Percentiles rank a stretch among this genome's conserved stretches.
Evolutionary conservation across 2,888 invertebrate species (phyloP).

Genomic region (Cheilosia pagana): DNA sequence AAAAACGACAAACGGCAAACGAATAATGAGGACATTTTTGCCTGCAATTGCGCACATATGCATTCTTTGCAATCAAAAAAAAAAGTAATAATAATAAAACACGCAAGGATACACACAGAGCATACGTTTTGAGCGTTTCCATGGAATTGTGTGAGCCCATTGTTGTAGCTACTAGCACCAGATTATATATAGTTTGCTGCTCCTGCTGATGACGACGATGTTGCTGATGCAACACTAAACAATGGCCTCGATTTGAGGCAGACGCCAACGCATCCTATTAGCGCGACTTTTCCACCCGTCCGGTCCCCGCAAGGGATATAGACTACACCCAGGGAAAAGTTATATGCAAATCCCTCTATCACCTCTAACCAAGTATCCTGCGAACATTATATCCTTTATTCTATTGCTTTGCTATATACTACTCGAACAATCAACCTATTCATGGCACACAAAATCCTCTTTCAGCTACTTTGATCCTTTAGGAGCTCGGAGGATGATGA

Average conservation of each 20-base stretch:
- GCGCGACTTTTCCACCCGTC: conserved; percentile 36
- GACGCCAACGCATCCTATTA: conserved; percentile 73
- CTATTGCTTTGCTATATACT: conserved; percentile 49
- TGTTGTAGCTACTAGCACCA: conserved; percentile 55
- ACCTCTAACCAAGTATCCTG: conserved; percentile 74
- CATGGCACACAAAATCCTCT: conserved; percentile 70
- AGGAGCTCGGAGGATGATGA: not conserved
- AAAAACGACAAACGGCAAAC: conserved; percentile 42
- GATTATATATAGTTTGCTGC: conserved; percentile 65
- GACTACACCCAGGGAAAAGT: not conserved
- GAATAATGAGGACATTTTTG: conserved; percentile 69
- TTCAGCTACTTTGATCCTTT: conserved; percentile 72
- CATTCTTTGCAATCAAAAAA: conserved; percentile 42
- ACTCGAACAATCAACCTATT: conserved; percentile 55
- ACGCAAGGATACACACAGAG: conserved; percentile 62
- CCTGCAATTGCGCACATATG: conserved; percentile 74
- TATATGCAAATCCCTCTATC: conserved; percentile 61
- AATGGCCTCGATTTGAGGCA: conserved; percentile 70
- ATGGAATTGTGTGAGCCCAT: conserved; percentile 36
- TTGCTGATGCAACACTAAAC: conserved; percentile 69
- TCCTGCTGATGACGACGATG: conserved; percentile 46
- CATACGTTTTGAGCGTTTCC: conserved; percentile 7
- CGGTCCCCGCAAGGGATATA: not conserved
- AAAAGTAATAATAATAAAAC: conserved; percentile 19
- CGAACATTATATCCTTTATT: conserved; percentile 72